These are phyloP conservation scores for Halcyon malimbica DNA, from an alignment of 2,113 vertebrate species.

Conservation along the genomic window DNA sequence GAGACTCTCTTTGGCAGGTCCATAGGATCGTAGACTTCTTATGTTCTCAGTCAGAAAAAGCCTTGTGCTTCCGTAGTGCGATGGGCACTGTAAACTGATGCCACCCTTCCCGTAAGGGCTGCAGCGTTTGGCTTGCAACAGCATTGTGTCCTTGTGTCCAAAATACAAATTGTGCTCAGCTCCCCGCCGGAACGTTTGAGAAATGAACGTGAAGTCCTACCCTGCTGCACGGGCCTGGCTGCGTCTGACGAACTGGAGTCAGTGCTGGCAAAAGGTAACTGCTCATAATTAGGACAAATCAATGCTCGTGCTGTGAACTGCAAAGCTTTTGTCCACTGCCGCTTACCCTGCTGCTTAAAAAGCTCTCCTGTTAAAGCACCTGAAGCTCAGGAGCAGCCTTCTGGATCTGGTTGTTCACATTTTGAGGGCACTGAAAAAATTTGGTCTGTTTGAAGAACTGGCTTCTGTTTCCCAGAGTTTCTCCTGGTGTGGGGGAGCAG, in stretches of 20 bases:
- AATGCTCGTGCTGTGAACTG: not conserved
- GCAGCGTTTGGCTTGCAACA: not conserved
- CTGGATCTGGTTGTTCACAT: not conserved
- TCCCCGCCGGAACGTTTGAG: not conserved
- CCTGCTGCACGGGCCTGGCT: not conserved
- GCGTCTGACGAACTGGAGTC: not conserved
- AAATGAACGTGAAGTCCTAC: not conserved
- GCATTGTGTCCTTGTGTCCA: not conserved
- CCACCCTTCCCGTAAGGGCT: not conserved
- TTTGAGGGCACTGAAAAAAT: not conserved
- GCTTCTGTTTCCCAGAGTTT: not conserved
- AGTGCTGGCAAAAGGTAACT: not conserved
- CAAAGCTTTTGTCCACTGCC: not conserved
- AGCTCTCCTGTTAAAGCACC: not conserved
- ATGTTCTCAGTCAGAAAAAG: not conserved
- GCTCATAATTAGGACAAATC: not conserved
- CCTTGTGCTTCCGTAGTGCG: accelerated
- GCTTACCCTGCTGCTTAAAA: not conserved
- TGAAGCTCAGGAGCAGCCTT: not conserved
- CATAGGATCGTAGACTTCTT: not conserved
- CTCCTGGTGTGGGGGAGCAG: not conserved
- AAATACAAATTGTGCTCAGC: not conserved
- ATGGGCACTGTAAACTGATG: not conserved
- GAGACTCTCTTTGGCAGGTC: not conserved
- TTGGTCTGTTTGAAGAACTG: not conserved